Conservation (phyloP, 1,140 invertebrate species). For the Diorhabda carinulata region DNA sequence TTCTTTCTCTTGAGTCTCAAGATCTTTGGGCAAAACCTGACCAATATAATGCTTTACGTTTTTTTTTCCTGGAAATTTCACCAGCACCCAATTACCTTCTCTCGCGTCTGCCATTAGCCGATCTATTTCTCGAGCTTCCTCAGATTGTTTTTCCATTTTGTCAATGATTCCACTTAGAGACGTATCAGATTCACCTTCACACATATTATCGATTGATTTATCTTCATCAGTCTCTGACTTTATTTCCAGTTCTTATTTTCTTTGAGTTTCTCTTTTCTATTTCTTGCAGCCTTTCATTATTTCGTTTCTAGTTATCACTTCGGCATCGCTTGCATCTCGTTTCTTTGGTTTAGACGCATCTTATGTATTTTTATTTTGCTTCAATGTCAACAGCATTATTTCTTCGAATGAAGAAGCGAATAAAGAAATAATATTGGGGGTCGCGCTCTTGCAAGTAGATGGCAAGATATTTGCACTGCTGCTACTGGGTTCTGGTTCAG, state of each 20-base stretch:
- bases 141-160: too few species aligned
- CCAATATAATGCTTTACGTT: constrained; percentile 16
- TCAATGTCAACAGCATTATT: not conserved
- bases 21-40: constrained; percentile 12
- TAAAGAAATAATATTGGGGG: not conserved
- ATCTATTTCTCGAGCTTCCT: too few species aligned
- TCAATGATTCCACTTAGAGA: too few species aligned
- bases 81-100: constrained; percentile 10
- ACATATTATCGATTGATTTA: too few species aligned
- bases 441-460: not conserved
- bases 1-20: not conserved
- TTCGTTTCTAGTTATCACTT: constrained; percentile 4
- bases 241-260: not conserved
- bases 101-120: not conserved
- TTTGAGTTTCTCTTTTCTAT: not conserved
- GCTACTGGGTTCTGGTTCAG: not conserved
- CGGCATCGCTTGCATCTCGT: not conserved
- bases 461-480: not conserved
- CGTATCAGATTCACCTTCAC: too few species aligned
- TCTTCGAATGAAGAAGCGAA: not conserved
- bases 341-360: not conserved
- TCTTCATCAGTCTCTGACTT: too few species aligned
- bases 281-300: not conserved
- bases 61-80: constrained; percentile 8
- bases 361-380: not conserved